Conservation (phyloP, 37 sponge, comb jelly and placozoan species). For the Beroe forskalii region DNA sequence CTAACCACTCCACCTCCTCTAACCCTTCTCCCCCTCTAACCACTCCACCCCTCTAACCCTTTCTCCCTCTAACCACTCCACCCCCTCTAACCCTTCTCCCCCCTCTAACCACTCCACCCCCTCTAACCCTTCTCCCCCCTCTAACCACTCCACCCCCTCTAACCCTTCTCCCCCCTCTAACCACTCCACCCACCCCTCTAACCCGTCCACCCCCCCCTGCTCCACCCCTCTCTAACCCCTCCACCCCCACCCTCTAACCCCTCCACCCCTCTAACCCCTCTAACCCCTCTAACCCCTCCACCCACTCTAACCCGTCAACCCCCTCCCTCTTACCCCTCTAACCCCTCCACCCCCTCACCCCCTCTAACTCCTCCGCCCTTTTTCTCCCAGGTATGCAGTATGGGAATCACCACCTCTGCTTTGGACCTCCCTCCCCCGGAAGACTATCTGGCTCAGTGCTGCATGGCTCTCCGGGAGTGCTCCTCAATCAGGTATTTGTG, state of each 20-base stretch:
- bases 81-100: no score
- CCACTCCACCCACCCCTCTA: no score
- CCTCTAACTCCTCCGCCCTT: background rate
- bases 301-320: background rate
- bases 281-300: background rate
- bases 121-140: no score
- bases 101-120: no score
- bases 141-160: no score
- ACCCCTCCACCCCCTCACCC: background rate
- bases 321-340: background rate
- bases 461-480: conserved; percentile 43
- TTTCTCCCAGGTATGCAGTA: conserved; percentile 34
- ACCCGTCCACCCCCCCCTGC: background rate
- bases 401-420: conserved; percentile 34
- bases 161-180: no score
- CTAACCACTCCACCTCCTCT: no score
- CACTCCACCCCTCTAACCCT: no score
- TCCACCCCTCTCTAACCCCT: background rate
- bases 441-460: conserved; percentile 53
- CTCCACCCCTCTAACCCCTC: background rate
- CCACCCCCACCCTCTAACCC: background rate
- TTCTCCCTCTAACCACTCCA: no score
- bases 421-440: conserved; percentile 31
- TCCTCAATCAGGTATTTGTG: background rate
- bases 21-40: no score